phyloP scores from a whole-genome alignment of 2,888 invertebrate genomes.

The Brenthis daphne region DNA sequence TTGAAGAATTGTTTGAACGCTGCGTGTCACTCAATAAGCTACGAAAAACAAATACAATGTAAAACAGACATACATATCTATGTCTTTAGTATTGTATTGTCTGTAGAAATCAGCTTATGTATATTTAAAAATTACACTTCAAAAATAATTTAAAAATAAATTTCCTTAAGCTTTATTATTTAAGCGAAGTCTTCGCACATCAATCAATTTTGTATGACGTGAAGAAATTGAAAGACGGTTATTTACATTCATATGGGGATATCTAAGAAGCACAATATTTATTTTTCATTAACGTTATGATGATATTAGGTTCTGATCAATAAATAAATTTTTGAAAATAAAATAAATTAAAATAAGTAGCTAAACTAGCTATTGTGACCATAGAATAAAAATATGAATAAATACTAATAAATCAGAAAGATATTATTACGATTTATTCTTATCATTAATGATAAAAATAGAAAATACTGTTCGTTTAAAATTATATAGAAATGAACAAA shows the following conservation, averaged over 20 bases:
- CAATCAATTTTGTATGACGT: conserved; percentile 35
- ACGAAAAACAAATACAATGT: too few relatives aligned
- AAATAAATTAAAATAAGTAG: not conserved
- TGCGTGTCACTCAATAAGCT: too few relatives aligned
- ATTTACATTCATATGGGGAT: conserved; percentile 34
- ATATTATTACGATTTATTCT: too few relatives aligned
- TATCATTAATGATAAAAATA: too few relatives aligned
- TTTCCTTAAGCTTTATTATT: conserved; percentile 20
- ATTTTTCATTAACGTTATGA: conserved; percentile 12
- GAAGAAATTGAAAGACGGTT: conserved; percentile 36
- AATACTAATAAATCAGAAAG: too few relatives aligned
- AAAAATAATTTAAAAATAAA: not conserved
- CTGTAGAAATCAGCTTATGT: not conserved
- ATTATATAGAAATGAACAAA: too few relatives aligned
- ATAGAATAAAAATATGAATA: too few relatives aligned
- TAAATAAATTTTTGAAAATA: not conserved
- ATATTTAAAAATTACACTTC: not conserved
- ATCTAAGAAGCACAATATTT: conserved; percentile 7
- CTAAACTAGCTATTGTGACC: too few relatives aligned
- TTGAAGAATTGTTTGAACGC: too few relatives aligned
- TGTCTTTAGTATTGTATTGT: not conserved
- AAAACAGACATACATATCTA: too few relatives aligned
- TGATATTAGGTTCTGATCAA: not conserved
- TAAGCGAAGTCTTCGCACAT: conserved; percentile 19
- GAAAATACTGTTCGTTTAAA: too few relatives aligned